Evolutionary conservation across 2,888 invertebrate species (phyloP), one percentile per base, ranked within the genome.

Genomic region (Aphidoletes aphidimyza): DNA sequence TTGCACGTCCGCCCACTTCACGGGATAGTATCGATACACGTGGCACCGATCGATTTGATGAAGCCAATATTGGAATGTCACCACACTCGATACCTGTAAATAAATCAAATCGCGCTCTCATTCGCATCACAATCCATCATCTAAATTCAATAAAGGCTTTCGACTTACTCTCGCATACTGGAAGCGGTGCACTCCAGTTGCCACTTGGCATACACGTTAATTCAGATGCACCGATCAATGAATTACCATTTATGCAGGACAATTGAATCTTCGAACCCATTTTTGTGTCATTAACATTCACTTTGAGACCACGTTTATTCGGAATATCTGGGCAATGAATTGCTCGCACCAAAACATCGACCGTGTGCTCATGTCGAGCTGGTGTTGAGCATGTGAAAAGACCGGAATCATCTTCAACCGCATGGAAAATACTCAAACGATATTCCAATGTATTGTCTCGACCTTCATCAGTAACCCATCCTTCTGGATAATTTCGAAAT

Each of bases 321-420:
- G 81, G 84, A 39, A 84, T 84, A 42, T 84, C 81, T 0, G 95
- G 93, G 88, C 96, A 96, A 89, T 95, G 95, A n/a, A 96, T 93
- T 69, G 94, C 94, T 91, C 88, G 30, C 1, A 96, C 96, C 84
- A 94, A 92, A 85, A 96, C 94, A 88, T 95, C 95, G 8, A 96
- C 94, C 47, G 94, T 92, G 88, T 96, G 96, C 5, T 92, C 93
- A 88, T 96, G 95, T 54, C 96, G 91, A 0, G 95, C 95, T 0
- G 97, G 97, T 0, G 97, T 96, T 86, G 95, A 93, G 88, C 97
- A 97, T 0, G 96, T 94, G 89, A 94, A 97, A 1, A 93, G 89
- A 0, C 97, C 97, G 0, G 96, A 95, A 89, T 97, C 97, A 86
- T 95, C 95, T 87, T 93, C 94, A 69, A 93, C 93, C 0, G 97